Conservation (phyloP, 2,113 vertebrate species). For the Engystomops pustulosus region DNA sequence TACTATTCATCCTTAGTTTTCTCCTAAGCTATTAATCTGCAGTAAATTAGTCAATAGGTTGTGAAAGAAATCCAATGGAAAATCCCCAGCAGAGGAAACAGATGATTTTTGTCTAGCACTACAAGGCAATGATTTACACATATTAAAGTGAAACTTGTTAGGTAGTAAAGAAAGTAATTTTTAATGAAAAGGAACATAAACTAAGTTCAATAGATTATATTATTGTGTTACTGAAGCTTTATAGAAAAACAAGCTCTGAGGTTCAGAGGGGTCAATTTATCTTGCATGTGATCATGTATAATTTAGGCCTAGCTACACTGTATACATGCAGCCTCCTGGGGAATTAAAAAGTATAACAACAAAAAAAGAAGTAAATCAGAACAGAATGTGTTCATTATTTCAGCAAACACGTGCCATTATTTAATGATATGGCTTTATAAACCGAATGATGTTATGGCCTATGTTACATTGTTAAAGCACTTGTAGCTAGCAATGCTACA, state of each 20-base stretch:
- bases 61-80: constrained; percentile 41
- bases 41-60: constrained; percentile 40
- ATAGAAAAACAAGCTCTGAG: neutral
- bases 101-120: constrained; percentile 27
- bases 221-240: constrained; percentile 4
- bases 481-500: no score
- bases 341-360: neutral
- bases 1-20: constrained; percentile 9
- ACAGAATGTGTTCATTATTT: constrained; percentile 27
- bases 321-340: neutral
- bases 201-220: neutral
- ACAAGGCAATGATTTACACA: constrained; percentile 46
- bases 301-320: constrained; percentile 22
- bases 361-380: neutral
- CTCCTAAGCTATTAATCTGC: constrained; percentile 25
- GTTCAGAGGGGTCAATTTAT: constrained; percentile 24
- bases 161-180: constrained; percentile 13
- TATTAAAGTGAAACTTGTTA: constrained; percentile 17
- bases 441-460: no score
- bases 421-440: no score
- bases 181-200: constrained; percentile 29
- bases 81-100: constrained; percentile 48
- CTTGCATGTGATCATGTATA: neutral
- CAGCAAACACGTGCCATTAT: no score
- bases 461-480: no score